phyloP scores from a whole-genome alignment of 2,113 vertebrate species.

The Calyptommatus sinebrachiatus region DNA sequence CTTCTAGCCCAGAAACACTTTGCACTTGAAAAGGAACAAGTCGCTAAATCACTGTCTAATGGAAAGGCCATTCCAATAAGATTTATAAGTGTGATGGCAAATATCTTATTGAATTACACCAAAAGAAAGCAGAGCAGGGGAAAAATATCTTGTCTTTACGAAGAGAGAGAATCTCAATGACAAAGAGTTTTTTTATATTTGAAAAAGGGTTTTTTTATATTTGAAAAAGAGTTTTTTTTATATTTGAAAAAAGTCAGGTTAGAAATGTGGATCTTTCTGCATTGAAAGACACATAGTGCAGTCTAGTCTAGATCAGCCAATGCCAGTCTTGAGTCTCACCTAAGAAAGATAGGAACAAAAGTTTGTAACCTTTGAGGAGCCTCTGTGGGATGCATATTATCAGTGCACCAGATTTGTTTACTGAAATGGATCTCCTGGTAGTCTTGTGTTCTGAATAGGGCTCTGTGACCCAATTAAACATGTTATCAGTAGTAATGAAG shows the following conservation, averaged over 20 bases:
- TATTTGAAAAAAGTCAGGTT: neutral
- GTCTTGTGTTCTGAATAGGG: too few relatives aligned
- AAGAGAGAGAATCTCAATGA: neutral
- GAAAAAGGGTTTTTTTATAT: neutral
- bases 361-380: too few relatives aligned
- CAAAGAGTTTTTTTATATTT: neutral
- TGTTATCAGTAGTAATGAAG: too few relatives aligned
- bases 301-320: too few relatives aligned
- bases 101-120: slow-evolving; percentile 11
- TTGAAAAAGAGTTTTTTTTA: neutral
- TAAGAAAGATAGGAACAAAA: too few relatives aligned
- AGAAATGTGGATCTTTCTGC: neutral
- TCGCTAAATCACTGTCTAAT: slow-evolving; percentile 25
- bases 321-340: too few relatives aligned
- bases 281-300: too few relatives aligned
- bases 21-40: slow-evolving; percentile 23
- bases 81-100: slow-evolving; percentile 14
- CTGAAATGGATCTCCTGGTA: too few relatives aligned
- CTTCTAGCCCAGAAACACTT: slow-evolving; percentile 18
- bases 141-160: neutral
- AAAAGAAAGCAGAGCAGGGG: neutral
- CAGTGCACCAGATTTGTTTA: too few relatives aligned
- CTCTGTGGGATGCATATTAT: too few relatives aligned
- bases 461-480: too few relatives aligned
- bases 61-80: slow-evolving; percentile 30